These are phyloP conservation scores for Chironomus tentans DNA, from an alignment of 2,888 invertebrate species.

Conservation along the genomic window DNA sequence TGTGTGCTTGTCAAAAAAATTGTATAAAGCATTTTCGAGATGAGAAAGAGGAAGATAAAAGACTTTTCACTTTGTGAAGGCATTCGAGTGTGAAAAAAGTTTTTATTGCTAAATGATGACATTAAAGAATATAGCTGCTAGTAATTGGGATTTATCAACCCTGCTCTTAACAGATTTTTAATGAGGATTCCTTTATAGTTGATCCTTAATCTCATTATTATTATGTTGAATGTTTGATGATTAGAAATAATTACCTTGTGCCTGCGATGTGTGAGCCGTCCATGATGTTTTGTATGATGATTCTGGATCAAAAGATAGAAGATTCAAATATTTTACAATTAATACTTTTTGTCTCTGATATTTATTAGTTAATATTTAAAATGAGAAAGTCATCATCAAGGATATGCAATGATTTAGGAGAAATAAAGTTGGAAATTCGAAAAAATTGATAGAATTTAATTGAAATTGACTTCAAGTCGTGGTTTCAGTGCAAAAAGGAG, in stretches of 20 bases:
- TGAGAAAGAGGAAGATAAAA: not conserved
- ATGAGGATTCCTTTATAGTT: not conserved
- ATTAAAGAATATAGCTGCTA: not conserved
- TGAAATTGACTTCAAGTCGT: too few relatives aligned
- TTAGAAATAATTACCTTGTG: slow-evolving; percentile 55
- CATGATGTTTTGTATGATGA: slow-evolving; percentile 80
- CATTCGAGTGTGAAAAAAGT: not conserved
- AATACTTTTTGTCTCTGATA: too few relatives aligned
- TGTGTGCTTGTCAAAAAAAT: not conserved
- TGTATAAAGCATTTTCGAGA: not conserved
- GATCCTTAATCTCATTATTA: too few relatives aligned
- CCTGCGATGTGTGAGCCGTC: slow-evolving; percentile 68
- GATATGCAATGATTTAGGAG: too few relatives aligned
- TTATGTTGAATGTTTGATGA: too few relatives aligned
- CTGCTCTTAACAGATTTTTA: slow-evolving; percentile 3
- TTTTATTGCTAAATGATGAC: not conserved
- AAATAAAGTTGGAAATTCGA: too few relatives aligned
- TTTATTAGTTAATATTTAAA: too few relatives aligned
- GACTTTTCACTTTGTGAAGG: not conserved
- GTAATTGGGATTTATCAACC: not conserved
- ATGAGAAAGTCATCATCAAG: too few relatives aligned
- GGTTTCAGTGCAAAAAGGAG: too few relatives aligned
- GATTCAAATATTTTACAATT: not conserved
- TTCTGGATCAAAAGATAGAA: slow-evolving; percentile 49
- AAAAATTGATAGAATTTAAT: too few relatives aligned